phyloP scores from a whole-genome alignment of 2,113 vertebrate species.

The Aspidoscelis tigris region DNA sequence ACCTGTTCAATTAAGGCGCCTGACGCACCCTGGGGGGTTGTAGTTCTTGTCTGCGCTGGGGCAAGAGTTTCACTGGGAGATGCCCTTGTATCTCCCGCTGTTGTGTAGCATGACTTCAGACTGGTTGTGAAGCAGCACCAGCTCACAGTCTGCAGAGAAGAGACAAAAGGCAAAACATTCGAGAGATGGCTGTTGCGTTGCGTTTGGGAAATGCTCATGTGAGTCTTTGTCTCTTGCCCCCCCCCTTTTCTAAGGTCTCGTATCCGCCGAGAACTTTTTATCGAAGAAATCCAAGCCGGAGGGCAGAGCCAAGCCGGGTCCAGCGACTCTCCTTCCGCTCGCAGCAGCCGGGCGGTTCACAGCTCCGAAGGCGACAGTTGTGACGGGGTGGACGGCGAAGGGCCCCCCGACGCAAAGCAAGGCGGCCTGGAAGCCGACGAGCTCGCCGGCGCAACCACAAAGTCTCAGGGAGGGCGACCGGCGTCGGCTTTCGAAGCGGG shows the following conservation, averaged over 20 bases:
- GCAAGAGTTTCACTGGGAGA: too few relatives aligned
- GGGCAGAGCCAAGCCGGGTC: slow-evolving; percentile 85
- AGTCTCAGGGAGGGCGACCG: slow-evolving; percentile 83
- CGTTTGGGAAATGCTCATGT: too few relatives aligned
- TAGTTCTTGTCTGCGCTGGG: too few relatives aligned
- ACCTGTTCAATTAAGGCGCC: too few relatives aligned
- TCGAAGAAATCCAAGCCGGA: slow-evolving; percentile 96
- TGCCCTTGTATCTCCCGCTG: too few relatives aligned
- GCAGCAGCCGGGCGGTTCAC: slow-evolving; percentile 82
- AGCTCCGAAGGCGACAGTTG: slow-evolving; percentile 95
- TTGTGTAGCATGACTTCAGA: too few relatives aligned
- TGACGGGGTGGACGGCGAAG: slow-evolving; percentile 92
- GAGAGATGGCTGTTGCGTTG: too few relatives aligned
- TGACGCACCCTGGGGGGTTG: too few relatives aligned
- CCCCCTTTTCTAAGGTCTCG: slow-evolving; percentile 83
- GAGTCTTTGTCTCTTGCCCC: too few relatives aligned
- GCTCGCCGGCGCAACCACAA: slow-evolving; percentile 77
- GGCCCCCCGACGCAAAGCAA: slow-evolving; percentile 75
- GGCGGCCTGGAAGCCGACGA: slow-evolving; percentile 83
- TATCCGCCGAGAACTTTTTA: slow-evolving; percentile 96
- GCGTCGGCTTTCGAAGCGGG: slow-evolving; percentile 76
- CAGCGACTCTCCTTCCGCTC: slow-evolving; percentile 87
- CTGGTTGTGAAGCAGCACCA: too few relatives aligned
- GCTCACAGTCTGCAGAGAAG: too few relatives aligned
- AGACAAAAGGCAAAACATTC: too few relatives aligned